phyloP scores from a whole-genome alignment of 2,888 invertebrate genomes.

The Epinotia brunnichana region DNA sequence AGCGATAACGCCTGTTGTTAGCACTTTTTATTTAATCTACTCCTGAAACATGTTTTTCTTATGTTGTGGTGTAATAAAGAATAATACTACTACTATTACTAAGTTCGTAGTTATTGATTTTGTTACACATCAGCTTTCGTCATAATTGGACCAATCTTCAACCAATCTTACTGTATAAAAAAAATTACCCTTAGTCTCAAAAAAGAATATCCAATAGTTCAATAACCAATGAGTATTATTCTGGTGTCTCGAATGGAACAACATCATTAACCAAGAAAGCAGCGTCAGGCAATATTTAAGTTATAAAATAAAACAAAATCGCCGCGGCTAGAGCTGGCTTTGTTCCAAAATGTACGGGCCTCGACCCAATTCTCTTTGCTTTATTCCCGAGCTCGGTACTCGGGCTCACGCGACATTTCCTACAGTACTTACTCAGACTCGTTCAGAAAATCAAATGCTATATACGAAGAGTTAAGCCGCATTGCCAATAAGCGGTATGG shows the following conservation, averaged over 20 bases:
- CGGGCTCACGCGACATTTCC: conserved; percentile 71
- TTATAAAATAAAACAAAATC: conserved; percentile 73
- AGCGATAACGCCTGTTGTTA: too few species aligned
- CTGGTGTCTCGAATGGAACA: conserved; percentile 46
- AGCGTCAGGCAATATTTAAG: conserved; percentile 64
- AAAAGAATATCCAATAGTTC: background rate
- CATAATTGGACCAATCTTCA: background rate
- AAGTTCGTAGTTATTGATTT: background rate
- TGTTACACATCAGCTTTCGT: background rate
- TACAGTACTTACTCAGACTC: conserved; percentile 63
- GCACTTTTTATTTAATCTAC: too few species aligned
- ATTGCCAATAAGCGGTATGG: conserved; percentile 36
- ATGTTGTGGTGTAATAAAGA: too few species aligned
- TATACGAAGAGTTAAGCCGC: conserved; percentile 47
- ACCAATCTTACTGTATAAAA: background rate
- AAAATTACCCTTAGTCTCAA: background rate
- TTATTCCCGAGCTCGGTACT: conserved; percentile 63
- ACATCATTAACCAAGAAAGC: conserved; percentile 56
- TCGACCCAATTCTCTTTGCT: conserved; percentile 77
- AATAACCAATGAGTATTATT: background rate
- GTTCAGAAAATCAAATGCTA: conserved; percentile 62
- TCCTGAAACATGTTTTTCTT: too few species aligned
- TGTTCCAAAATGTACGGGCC: conserved; percentile 72
- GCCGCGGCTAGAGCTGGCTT: conserved; percentile 67
- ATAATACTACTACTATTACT: too few species aligned